A percentile compares a stretch with the other conserved stretches of the same genome.
These are phyloP conservation scores for Caenorhabditis briggsae DNA, from an alignment of 1,140 invertebrate species.

Conservation along the genomic window DNA sequence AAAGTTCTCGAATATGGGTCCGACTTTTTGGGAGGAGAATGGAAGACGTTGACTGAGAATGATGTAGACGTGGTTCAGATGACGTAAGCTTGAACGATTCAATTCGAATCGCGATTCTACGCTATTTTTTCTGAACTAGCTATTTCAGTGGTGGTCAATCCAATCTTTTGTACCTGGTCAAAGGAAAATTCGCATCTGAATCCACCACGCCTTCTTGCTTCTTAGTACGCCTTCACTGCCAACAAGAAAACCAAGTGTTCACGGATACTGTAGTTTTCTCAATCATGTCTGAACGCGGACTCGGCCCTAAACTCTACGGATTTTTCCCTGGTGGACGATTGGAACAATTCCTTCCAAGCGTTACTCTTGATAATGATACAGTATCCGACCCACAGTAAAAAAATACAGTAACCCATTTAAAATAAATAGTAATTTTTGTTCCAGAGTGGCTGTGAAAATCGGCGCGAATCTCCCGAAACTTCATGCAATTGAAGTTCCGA, in stretches of 20 bases:
- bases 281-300: slow-evolving; percentile 26
- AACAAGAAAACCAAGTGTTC: slow-evolving; percentile 12
- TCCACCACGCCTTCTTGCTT: neutral
- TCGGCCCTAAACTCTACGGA: slow-evolving; percentile 58
- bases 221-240: neutral
- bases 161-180: neutral
- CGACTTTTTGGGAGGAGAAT: neutral
- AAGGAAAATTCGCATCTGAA: neutral
- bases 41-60: neutral
- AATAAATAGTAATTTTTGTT: neutral
- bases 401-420: too few species aligned
- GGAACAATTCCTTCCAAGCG: slow-evolving; percentile 59
- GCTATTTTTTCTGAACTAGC: neutral
- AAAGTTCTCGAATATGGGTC: slow-evolving; percentile 2
- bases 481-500: slow-evolving; percentile 25
- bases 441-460: neutral
- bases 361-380: slow-evolving; percentile 12
- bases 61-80: slow-evolving; percentile 11
- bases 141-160: neutral
- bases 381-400: neutral
- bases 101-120: too few species aligned
- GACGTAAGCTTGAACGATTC: neutral
- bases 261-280: slow-evolving; percentile 21
- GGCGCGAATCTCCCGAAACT: slow-evolving; percentile 13
- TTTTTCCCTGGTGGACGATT: slow-evolving; percentile 57